phyloP scores from a whole-genome alignment of 2,797 vertebrate species.

The Chelon labrosus region DNA sequence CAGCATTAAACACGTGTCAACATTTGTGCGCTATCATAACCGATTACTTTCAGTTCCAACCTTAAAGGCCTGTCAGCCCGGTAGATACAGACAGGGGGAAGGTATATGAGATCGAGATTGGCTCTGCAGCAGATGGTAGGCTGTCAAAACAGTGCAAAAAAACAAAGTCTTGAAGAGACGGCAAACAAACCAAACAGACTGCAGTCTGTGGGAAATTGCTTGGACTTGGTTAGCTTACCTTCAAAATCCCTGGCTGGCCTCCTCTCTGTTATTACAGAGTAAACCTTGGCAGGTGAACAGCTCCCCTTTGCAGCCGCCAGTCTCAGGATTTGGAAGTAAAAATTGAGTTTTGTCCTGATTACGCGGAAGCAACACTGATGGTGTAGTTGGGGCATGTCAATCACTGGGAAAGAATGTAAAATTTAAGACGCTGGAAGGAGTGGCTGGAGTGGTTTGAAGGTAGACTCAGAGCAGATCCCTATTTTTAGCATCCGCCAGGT shows the following conservation, averaged over 20 bases:
- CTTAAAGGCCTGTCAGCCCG: slow-evolving; percentile 60
- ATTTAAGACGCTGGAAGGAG: not conserved
- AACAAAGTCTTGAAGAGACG: slow-evolving; percentile 57
- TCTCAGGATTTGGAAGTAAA: slow-evolving; percentile 54
- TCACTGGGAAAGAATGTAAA: slow-evolving; percentile 31
- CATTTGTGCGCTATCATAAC: slow-evolving; percentile 19
- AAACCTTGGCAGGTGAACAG: slow-evolving; percentile 53
- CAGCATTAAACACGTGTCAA: slow-evolving; percentile 17
- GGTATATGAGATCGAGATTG: slow-evolving; percentile 67
- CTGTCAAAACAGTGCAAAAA: slow-evolving; percentile 67
- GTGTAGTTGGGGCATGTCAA: slow-evolving; percentile 13
- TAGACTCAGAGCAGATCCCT: not conserved
- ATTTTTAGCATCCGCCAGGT: not conserved
- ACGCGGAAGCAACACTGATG: slow-evolving; percentile 16
- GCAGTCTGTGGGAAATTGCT: slow-evolving; percentile 66
- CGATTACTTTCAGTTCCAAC: slow-evolving; percentile 51
- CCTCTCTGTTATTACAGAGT: slow-evolving; percentile 59
- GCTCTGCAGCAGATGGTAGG: slow-evolving; percentile 79
- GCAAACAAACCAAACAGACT: slow-evolving; percentile 69
- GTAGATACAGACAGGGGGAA: slow-evolving; percentile 67
- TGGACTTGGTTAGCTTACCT: slow-evolving; percentile 62
- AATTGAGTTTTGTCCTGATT: slow-evolving; percentile 31
- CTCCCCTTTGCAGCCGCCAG: slow-evolving; percentile 39
- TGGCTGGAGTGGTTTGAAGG: not conserved
- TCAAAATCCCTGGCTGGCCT: slow-evolving; percentile 59